Evolutionary conservation across 2,797 vertebrate species (phyloP).

Genomic region (Remorina albescens): DNA sequence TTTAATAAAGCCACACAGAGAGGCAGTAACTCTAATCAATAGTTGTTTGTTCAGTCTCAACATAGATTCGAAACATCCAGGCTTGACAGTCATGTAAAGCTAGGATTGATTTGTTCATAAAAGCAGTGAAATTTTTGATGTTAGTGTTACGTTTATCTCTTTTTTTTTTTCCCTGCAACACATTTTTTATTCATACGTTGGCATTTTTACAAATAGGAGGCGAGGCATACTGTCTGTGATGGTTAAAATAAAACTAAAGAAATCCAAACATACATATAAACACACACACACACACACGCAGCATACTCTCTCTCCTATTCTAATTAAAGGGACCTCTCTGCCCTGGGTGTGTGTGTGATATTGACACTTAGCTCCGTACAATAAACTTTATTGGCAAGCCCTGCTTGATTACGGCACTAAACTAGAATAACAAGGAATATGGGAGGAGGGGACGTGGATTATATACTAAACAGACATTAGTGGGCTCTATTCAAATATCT

Average conservation of each 20-base stretch:
- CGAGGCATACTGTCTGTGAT: slow-evolving; percentile 44
- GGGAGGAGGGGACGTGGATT: slow-evolving; percentile 85
- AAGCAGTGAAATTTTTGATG: slow-evolving; percentile 62
- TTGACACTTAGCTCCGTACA: slow-evolving; percentile 98
- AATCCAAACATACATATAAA: slow-evolving; percentile 37
- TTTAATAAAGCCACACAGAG: slow-evolving; percentile 77
- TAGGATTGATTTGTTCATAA: slow-evolving; percentile 78
- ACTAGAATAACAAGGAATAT: slow-evolving; percentile 98
- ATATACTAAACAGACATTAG: slow-evolving; percentile 83
- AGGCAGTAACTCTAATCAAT: slow-evolving; percentile 75
- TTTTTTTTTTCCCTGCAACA: not conserved
- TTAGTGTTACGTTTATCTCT: slow-evolving; percentile 59
- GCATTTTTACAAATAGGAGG: slow-evolving; percentile 48
- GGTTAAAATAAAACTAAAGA: slow-evolving; percentile 58
- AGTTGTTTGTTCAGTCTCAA: slow-evolving; percentile 77
- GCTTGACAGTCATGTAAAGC: slow-evolving; percentile 73
- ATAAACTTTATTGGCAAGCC: slow-evolving; percentile 99
- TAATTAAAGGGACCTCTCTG: slow-evolving; percentile 96
- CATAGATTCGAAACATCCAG: slow-evolving; percentile 70
- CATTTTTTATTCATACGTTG: slow-evolving; percentile 57
- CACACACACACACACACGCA: slow-evolving; percentile 20
- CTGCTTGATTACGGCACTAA: slow-evolving; percentile 96
- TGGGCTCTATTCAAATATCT: slow-evolving; percentile 73
- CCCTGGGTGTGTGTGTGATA: slow-evolving; percentile 95
- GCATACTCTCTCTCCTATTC: slow-evolving; percentile 92